phyloP scores from a whole-genome alignment of 2,797 vertebrate genomes.

The Sebastiscus albofasciatus region DNA sequence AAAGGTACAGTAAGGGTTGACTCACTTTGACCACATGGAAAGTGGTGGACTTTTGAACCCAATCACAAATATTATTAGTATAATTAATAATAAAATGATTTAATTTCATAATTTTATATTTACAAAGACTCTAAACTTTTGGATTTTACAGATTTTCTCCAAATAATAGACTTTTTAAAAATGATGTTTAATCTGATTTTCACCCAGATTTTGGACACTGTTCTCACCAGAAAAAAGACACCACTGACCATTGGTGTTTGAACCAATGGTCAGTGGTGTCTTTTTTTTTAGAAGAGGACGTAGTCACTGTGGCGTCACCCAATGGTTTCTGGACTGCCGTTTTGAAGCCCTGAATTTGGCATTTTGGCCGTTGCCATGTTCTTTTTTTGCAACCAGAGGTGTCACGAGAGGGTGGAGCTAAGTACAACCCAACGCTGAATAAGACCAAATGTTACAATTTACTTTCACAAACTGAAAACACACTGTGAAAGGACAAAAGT shows the following conservation, averaged over 20 bases:
- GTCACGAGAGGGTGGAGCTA: no score
- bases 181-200: neutral
- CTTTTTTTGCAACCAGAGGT: no score
- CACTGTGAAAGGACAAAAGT: no score
- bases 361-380: no score
- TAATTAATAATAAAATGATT: neutral
- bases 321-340: no score
- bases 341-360: no score
- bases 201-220: neutral
- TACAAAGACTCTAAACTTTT: neutral
- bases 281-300: no score
- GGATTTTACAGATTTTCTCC: neutral
- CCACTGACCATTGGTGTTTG: neutral
- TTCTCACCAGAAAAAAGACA: neutral
- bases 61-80: neutral
- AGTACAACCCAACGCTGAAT: no score
- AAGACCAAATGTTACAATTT: no score
- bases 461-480: no score
- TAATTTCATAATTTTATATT: neutral
- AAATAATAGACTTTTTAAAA: neutral
- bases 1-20: neutral
- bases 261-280: no score
- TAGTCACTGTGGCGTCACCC: no score
- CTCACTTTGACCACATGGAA: neutral
- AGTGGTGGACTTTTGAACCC: neutral